These are phyloP conservation scores for Trachelus troglodyta DNA, from an alignment of 2,888 invertebrate species.

Conservation along the genomic window DNA sequence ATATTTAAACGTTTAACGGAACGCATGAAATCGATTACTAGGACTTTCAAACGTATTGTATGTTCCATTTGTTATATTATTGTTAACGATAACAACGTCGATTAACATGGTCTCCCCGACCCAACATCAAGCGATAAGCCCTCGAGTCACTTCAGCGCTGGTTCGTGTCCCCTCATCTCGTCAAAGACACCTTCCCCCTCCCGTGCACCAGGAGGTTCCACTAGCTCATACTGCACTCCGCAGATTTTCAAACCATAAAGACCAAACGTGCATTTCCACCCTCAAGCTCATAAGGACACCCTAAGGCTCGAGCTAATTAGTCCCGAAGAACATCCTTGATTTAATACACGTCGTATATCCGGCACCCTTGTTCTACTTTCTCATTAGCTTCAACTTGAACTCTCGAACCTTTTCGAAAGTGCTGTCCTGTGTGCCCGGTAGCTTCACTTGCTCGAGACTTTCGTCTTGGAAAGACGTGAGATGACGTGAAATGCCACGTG, in stretches of 20 bases:
- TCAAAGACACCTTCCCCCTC: background rate
- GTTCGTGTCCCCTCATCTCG: background rate
- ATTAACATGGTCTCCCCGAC: background rate
- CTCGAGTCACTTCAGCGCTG: background rate
- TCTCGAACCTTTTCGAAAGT: conserved; percentile 19
- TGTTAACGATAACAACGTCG: conserved; percentile 11
- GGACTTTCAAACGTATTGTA: conserved; percentile 25
- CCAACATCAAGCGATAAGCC: background rate
- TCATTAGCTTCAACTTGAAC: conserved; percentile 15
- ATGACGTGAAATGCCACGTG: conserved; percentile 3
- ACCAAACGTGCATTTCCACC: background rate
- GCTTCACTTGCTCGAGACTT: conserved; percentile 15
- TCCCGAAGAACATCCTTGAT: background rate
- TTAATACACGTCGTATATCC: background rate
- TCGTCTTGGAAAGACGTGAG: background rate
- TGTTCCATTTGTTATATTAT: conserved; percentile 33
- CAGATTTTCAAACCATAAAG: background rate
- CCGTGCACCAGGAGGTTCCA: background rate
- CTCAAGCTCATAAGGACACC: too few relatives aligned
- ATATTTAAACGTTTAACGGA: conserved; percentile 20
- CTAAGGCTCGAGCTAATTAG: background rate
- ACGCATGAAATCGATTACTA: conserved; percentile 13
- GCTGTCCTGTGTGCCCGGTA: conserved; percentile 6
- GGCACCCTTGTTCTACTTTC: background rate
- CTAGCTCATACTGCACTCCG: background rate